Conservation (phyloP, 2,113 vertebrate genomes). For the Gavialis gangeticus region DNA sequence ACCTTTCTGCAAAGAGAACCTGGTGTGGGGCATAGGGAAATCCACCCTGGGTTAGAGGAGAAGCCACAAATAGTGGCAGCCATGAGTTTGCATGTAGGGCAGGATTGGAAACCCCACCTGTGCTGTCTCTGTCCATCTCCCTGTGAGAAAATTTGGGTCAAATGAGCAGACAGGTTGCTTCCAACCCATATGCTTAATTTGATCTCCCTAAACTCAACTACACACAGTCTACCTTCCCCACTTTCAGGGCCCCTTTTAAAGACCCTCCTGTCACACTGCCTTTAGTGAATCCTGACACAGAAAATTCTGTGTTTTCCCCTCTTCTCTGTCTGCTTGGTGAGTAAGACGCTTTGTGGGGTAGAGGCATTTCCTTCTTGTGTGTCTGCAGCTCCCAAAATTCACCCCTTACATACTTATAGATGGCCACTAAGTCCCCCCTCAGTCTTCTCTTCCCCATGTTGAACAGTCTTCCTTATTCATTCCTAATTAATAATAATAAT, state of each 20-base stretch:
- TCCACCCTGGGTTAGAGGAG: background rate
- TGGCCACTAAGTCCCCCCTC: too few species aligned
- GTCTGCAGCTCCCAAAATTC: background rate
- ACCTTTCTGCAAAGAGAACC: accelerated
- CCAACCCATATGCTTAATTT: background rate
- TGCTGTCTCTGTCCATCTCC: background rate
- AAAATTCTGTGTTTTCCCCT: background rate
- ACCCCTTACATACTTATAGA: too few species aligned
- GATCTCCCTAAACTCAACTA: background rate
- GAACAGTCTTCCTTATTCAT: too few species aligned
- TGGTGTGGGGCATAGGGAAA: background rate
- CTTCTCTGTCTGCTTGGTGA: accelerated
- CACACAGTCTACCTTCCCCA: background rate
- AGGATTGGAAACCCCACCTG: background rate
- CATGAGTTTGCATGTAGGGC: background rate
- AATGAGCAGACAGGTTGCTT: background rate
- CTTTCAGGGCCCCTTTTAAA: background rate
- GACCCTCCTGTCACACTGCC: background rate
- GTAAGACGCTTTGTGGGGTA: background rate
- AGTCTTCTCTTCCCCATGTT: too few species aligned
- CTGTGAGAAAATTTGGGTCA: background rate
- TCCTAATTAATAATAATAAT: background rate
- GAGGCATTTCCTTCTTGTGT: background rate
- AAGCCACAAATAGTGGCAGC: background rate
- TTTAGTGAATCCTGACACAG: background rate